phyloP scores from a whole-genome alignment of 1,140 invertebrate species.

The Euglossa dilemma region DNA sequence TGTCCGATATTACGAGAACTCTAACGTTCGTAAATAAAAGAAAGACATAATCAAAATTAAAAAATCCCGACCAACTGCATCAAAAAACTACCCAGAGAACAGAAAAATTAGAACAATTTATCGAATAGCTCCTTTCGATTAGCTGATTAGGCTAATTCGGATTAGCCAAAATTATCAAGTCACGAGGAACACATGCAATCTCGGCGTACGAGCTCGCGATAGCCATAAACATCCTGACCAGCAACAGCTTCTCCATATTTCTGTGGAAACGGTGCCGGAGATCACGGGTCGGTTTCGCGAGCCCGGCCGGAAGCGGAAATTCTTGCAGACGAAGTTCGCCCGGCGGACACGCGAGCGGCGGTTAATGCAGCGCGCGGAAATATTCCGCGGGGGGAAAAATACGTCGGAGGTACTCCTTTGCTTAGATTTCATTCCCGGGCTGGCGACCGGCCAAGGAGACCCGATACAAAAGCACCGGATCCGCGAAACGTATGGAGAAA shows the following conservation, averaged over 20 bases:
- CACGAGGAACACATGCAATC: no score
- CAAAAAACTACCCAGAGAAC: no score
- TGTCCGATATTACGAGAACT: no score
- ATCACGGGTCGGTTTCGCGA: not conserved
- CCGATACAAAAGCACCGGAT: constrained; percentile 30
- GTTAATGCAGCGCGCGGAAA: constrained; percentile 29
- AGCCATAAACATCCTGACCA: not conserved
- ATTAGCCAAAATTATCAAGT: no score
- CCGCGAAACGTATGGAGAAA: constrained; percentile 14
- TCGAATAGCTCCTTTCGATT: no score
- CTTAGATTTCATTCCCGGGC: constrained; percentile 35
- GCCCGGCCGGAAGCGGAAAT: constrained; percentile 14
- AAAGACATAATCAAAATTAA: no score
- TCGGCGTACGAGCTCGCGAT: not conserved
- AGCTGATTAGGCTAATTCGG: no score
- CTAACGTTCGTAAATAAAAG: no score
- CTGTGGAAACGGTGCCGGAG: not conserved
- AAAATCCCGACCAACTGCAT: no score
- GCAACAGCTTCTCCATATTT: constrained; percentile 21
- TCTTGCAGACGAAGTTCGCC: not conserved
- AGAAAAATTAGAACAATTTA: no score
- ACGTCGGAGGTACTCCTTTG: not conserved
- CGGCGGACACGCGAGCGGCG: constrained; percentile 1
- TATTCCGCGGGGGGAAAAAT: constrained; percentile 20
- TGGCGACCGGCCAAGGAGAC: constrained; percentile 34